Evolutionary conservation across 2,797 vertebrate species (phyloP).

Genomic region (Hybognathus amarus): DNA sequence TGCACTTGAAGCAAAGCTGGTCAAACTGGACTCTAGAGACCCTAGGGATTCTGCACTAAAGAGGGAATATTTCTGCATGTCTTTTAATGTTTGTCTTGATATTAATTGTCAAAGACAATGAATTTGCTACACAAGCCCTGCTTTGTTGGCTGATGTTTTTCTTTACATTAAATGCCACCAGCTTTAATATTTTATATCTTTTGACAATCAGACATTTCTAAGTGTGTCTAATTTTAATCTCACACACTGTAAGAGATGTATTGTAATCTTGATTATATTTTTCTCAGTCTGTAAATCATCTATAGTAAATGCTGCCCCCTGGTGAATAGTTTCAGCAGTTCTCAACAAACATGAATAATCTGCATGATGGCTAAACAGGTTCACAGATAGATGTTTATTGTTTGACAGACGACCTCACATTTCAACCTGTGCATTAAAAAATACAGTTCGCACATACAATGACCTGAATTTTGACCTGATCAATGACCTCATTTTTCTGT

Average conservation of each 20-base stretch:
- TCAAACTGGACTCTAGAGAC: background rate
- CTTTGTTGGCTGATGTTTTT: background rate
- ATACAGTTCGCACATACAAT: background rate
- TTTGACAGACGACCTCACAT: background rate
- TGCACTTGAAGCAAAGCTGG: background rate
- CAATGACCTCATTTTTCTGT: too few species aligned
- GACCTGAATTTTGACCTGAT: too few species aligned
- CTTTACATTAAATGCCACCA: background rate
- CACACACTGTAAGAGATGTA: background rate
- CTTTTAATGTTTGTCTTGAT: background rate
- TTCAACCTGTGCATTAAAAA: background rate
- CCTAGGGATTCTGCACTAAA: background rate
- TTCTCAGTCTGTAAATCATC: background rate
- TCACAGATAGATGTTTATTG: background rate
- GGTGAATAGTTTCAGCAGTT: slow-evolving; percentile 18
- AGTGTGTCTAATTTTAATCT: background rate
- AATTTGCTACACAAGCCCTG: too few species aligned
- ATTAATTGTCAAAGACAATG: background rate
- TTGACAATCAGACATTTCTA: background rate
- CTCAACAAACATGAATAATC: background rate
- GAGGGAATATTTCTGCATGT: background rate
- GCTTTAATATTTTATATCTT: background rate
- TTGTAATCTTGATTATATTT: background rate
- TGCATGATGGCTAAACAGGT: background rate
- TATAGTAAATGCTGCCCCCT: slow-evolving; percentile 48